A percentile compares a stretch with the other conserved stretches of the same genome.
phyloP scores from a whole-genome alignment of 2,113 vertebrate genomes.

The Irena cyanogastra region DNA sequence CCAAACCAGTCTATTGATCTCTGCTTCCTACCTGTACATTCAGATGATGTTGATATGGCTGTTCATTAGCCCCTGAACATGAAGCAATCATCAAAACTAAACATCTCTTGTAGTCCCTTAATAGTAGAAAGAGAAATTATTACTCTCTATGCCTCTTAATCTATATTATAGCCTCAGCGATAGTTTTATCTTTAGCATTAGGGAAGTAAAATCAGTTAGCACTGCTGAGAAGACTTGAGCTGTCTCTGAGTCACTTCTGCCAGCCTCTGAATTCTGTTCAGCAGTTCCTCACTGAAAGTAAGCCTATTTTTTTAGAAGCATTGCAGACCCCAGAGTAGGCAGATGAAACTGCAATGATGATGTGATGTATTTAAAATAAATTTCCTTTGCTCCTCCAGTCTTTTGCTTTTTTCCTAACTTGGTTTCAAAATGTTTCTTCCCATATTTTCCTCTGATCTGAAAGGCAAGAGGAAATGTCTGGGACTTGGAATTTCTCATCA shows the following conservation, averaged over 20 bases:
- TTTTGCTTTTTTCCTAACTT: not conserved
- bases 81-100: not conserved
- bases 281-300: not conserved
- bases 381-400: not conserved
- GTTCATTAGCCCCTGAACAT: not conserved
- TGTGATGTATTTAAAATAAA: conserved; percentile 33
- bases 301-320: conserved; percentile 9
- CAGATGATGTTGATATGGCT: not conserved
- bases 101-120: not conserved
- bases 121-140: not conserved
- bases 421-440: not conserved
- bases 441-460: not conserved
- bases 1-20: not conserved
- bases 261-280: conserved; percentile 40
- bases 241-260: conserved; percentile 36
- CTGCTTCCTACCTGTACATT: not conserved
- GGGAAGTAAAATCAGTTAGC: conserved; percentile 26
- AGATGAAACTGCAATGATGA: conserved; percentile 21
- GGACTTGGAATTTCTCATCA: not conserved
- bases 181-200: conserved; percentile 29
- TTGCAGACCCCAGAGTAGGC: conserved; percentile 32
- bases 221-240: conserved; percentile 14
- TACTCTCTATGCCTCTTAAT: not conserved
- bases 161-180: not conserved
- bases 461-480: not conserved